Evolutionary conservation across 53 echinoderm and acorn worm species (phyloP).

Genomic region (Apostichopus leukothele): DNA sequence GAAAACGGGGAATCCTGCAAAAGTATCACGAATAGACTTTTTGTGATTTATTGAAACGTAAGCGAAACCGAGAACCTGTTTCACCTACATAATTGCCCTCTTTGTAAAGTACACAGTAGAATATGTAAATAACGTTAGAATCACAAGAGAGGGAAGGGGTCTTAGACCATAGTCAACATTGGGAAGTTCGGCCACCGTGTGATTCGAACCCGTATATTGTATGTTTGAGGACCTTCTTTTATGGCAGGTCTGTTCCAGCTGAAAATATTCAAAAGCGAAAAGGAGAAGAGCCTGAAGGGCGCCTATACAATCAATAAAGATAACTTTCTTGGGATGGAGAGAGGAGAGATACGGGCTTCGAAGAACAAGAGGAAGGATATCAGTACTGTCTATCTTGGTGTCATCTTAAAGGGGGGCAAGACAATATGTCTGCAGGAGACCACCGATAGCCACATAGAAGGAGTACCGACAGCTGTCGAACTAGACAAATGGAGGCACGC

Average conservation of each 20-base stretch:
- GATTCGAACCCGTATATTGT: too few relatives aligned
- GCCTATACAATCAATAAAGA: constrained; percentile 70
- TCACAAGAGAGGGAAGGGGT: too few relatives aligned
- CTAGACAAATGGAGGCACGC: constrained; percentile 20
- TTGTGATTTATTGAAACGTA: too few relatives aligned
- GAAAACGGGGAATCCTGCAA: too few relatives aligned
- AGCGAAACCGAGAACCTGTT: too few relatives aligned
- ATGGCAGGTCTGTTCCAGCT: constrained; percentile 62
- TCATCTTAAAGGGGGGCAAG: constrained; percentile 55
- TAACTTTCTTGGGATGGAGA: constrained; percentile 82
- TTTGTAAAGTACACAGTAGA: too few relatives aligned
- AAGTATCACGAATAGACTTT: too few relatives aligned
- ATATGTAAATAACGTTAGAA: too few relatives aligned
- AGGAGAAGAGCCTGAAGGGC: constrained; percentile 61
- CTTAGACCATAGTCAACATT: too few relatives aligned
- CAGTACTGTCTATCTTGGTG: constrained; percentile 60
- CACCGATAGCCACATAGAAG: constrained; percentile 8
- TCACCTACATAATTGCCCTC: too few relatives aligned
- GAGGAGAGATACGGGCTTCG: constrained; percentile 64
- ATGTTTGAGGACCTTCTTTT: background rate
- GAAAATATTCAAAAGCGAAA: constrained; percentile 68
- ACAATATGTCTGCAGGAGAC: constrained; percentile 67
- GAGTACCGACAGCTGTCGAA: constrained; percentile 6
- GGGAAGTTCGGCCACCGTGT: too few relatives aligned
- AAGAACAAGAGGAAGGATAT: constrained; percentile 50